Conservation (phyloP, 2,888 invertebrate species). For the Uropetala carovei region DNA sequence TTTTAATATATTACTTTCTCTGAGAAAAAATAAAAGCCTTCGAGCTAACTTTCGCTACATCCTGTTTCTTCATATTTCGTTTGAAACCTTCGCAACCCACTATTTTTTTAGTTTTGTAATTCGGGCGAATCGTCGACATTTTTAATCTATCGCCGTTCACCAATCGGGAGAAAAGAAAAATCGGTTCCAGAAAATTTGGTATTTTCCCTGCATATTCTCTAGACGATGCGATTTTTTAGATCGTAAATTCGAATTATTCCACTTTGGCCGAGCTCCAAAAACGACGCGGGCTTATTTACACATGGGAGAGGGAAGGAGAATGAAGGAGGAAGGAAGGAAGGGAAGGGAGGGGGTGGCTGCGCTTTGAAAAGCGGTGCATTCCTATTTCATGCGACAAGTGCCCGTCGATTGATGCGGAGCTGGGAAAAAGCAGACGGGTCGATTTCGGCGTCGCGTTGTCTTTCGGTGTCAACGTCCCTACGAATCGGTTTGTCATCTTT, state of each 20-base stretch:
- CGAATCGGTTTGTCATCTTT: constrained; percentile 34
- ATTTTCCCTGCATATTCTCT: not conserved
- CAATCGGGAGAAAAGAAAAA: not conserved
- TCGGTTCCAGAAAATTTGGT: not conserved
- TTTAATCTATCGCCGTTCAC: not conserved
- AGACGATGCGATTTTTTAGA: not conserved
- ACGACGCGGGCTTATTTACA: not conserved
- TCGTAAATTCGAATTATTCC: not conserved
- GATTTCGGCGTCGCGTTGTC: constrained; percentile 23
- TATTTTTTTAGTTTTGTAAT: not conserved
- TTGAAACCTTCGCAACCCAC: not conserved
- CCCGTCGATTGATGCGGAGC: constrained; percentile 15
- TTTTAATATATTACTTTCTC: no score
- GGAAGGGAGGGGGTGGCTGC: not conserved
- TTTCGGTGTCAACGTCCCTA: constrained; percentile 52
- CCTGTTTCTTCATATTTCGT: no score
- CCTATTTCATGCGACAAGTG: constrained; percentile 40
- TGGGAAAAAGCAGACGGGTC: constrained; percentile 50
- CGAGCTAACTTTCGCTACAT: no score
- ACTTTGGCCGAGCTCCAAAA: not conserved
- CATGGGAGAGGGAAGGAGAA: not conserved
- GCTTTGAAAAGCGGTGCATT: constrained; percentile 40
- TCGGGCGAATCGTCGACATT: not conserved
- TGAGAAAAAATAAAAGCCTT: no score
- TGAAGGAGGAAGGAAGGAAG: no score